Evolutionary conservation across 2,113 vertebrate genomes (phyloP), one percentile per base, ranked within the genome.

Genomic region (Ifrita kowaldi): DNA sequence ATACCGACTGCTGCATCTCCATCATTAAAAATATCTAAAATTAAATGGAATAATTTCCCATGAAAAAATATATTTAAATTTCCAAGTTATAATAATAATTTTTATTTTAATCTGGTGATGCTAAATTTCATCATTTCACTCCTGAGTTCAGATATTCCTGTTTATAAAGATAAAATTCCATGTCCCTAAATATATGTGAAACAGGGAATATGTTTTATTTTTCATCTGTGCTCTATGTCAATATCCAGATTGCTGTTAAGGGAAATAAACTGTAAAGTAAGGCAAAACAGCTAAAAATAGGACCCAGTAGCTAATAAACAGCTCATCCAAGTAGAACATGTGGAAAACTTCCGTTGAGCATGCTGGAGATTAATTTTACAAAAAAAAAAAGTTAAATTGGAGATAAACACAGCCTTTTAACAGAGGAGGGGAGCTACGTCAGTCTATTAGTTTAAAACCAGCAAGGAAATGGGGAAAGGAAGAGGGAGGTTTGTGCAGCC

Each of bases 271-370:
- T 93, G 76, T 94, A 95, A 97, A 97, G 96, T 93, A 86, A 97
- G 94, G 96, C 94, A 95, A 97, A 97, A 69, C 74, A 93, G 87
- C 96, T 97, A 97, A 97, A 96, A 97, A 97, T 97, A 97, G 93
- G 80, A 79, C 46, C 52, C 57, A 64, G 79, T 89, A 96, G 92
- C 80, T 94, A 96, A 94, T 83, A 74, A 67, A 44, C 6, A 3
- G 5, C 89, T 97, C 85, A 69, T 97, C 96, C 91, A 93, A 97
- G 76, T 87, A 89, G 84, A 97, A 92, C 93, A 95, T 94, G 91
- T 87, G 91, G 84, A 96, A 96, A 96, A 95, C 93, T 89, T 96
- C 96, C 6, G 9, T 84, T 96, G 59, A 89, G 65, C 5, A 14
- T 90, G 83, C 83, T 92, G 76, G 44, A 94, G 59, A 87, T 93